phyloP scores from a whole-genome alignment of 2,888 invertebrate genomes.

The Cryptosula pallasiana region DNA sequence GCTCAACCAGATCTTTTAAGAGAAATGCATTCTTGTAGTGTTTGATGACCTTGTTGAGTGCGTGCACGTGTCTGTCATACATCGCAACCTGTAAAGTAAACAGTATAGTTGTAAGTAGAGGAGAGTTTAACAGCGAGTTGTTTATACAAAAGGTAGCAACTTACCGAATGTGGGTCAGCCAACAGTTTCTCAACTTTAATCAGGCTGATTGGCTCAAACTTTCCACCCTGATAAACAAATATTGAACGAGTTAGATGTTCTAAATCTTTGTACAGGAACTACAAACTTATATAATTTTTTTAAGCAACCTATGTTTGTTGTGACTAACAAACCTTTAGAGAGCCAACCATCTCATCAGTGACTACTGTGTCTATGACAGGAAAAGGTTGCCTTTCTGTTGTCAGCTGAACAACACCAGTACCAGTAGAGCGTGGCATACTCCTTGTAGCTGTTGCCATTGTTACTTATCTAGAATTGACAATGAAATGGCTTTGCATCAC shows the following conservation, averaged over 20 bases:
- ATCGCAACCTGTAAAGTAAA: constrained; percentile 40
- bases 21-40: constrained; percentile 49
- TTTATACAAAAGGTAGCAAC: too few species aligned
- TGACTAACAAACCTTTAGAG: constrained; percentile 38
- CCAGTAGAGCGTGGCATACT: neutral
- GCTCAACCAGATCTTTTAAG: constrained; percentile 49
- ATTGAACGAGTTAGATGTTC: too few species aligned
- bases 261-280: too few species aligned
- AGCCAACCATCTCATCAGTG: constrained; percentile 48
- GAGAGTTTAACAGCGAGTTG: too few species aligned
- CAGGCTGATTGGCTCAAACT: constrained; percentile 41
- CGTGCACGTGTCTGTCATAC: constrained; percentile 48
- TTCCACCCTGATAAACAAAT: constrained; percentile 43
- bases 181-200: constrained; percentile 49
- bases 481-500: too few species aligned
- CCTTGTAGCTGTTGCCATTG: neutral
- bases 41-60: constrained; percentile 42
- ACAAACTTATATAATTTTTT: too few species aligned
- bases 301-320: too few species aligned
- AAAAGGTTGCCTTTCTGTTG: constrained; percentile 19
- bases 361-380: constrained; percentile 49
- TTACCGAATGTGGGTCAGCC: constrained; percentile 51
- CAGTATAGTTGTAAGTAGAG: too few species aligned
- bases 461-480: neutral
- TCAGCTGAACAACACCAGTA: neutral